These are phyloP conservation scores for Chloroclysta siterata DNA, from an alignment of 2,888 invertebrate genomes.

Conservation along the genomic window DNA sequence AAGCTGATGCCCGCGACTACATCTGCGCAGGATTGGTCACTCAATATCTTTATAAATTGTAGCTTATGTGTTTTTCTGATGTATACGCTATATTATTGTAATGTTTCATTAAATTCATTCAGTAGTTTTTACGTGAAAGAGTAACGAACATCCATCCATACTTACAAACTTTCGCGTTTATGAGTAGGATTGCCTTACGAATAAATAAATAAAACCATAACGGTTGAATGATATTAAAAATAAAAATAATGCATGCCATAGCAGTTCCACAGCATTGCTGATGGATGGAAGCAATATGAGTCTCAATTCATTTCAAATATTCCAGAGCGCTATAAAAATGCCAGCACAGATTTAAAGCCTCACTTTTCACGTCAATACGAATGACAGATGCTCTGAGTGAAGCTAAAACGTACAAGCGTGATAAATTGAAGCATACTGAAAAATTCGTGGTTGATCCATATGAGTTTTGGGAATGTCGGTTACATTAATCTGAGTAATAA, in stretches of 20 bases:
- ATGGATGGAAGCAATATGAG: constrained; percentile 14
- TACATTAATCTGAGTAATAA: neutral
- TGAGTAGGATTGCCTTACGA: too few relatives aligned
- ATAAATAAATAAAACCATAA: too few relatives aligned
- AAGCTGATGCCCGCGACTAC: too few relatives aligned
- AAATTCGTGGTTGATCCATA: neutral
- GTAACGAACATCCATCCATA: too few relatives aligned
- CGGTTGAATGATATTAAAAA: too few relatives aligned
- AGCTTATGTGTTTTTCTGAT: too few relatives aligned
- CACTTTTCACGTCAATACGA: constrained; percentile 25
- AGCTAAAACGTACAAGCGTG: neutral
- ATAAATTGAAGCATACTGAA: neutral
- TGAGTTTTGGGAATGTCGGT: neutral
- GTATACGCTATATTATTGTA: too few relatives aligned
- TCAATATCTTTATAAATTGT: too few relatives aligned
- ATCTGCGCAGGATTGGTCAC: too few relatives aligned
- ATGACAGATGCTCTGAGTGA: constrained; percentile 19
- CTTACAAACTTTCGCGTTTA: too few relatives aligned
- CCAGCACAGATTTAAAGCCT: constrained; percentile 23
- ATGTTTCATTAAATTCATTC: too few relatives aligned
- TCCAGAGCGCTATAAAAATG: constrained; percentile 18
- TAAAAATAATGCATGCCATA: neutral
- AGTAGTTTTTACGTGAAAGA: too few relatives aligned
- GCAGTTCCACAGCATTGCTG: constrained; percentile 2
- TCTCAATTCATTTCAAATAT: constrained; percentile 19